Base-by-base conservation (phyloP, 2,888 invertebrate genomes). In the Cantharis nigra region DNA sequence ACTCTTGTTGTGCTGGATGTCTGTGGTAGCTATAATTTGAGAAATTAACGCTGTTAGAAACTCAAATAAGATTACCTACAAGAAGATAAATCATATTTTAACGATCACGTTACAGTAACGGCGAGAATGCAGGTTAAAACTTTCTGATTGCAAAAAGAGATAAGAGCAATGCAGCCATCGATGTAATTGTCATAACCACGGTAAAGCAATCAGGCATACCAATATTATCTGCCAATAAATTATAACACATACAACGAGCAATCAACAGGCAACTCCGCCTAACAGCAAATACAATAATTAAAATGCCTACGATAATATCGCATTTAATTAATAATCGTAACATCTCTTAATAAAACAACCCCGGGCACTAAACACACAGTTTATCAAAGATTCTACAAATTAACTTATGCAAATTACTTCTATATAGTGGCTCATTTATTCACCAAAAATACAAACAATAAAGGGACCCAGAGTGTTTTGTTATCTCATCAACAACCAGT, bases 241-340 rank as follows among this genome's bases (percentile, higher is more conserved):
- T 73, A 79, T 28, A 71, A 65, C 70, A 69, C 63, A 70, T 75
- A 64, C 63, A 69, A 72, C 76, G 72, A 62, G 74, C 79, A 74
- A 77, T 77, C 77, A 74, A 79, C 76, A 79, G 76, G 79, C 76
- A 74, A 72, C 74, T 63, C 76, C 69, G 74, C 70, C 79, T 74
- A 63, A 67, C 49, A 65, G 70, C 73, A 74, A 77, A 77, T 74
- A 71, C 71, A 74, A 77, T 49, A 49, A 49, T 77, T 74, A 77
- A 71, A 69, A 74, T 63, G 69, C 71, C 74, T 69, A 74, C 63
- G 71, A 77, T 71, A 23, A 16, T 71, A 77, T 71, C 74, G 69
- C 18, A n/a, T n/a, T 63, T 63, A 69, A 76, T 77, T 77, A 77
- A 74, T 77, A 69, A 71, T 71, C 69, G 67, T 62, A 74, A 77